These are phyloP conservation scores for Oenanthe oenanthe DNA, from an alignment of 2,113 vertebrate species.

Conservation along the genomic window DNA sequence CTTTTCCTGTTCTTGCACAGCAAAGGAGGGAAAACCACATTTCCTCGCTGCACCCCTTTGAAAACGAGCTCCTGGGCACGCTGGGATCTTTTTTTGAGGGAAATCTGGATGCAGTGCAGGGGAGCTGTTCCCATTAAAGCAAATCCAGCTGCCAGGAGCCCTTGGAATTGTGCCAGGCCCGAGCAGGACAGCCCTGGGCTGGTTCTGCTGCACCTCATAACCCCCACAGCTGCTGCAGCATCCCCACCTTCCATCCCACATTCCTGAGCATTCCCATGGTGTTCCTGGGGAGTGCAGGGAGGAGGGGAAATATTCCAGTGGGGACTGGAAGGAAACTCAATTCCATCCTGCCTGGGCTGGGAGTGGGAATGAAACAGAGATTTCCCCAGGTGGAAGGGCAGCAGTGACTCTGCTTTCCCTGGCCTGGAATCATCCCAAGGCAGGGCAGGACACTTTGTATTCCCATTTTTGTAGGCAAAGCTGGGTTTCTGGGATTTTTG, in stretches of 20 bases:
- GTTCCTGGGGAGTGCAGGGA: background rate
- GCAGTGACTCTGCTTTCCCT: background rate
- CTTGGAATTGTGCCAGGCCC: background rate
- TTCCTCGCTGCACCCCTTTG: background rate
- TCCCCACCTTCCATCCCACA: background rate
- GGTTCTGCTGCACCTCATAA: background rate
- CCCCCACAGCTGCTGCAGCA: background rate
- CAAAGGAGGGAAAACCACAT: background rate
- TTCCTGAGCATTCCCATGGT: background rate
- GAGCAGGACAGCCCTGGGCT: background rate
- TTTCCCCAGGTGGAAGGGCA: background rate
- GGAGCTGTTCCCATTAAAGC: background rate
- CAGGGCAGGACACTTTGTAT: fast-evolving
- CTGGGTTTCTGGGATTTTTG: background rate
- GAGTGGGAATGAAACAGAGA: background rate
- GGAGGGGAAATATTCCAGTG: background rate
- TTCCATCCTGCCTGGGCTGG: constrained; percentile 15
- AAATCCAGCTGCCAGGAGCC: background rate
- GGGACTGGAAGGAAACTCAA: background rate
- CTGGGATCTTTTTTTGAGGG: background rate
- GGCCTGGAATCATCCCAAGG: background rate
- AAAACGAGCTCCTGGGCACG: background rate
- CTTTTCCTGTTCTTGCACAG: background rate
- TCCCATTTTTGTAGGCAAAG: background rate
- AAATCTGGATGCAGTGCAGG: background rate